These are phyloP conservation scores for Notothenia rossii DNA, from an alignment of 2,113 vertebrate species.

Conservation along the genomic window DNA sequence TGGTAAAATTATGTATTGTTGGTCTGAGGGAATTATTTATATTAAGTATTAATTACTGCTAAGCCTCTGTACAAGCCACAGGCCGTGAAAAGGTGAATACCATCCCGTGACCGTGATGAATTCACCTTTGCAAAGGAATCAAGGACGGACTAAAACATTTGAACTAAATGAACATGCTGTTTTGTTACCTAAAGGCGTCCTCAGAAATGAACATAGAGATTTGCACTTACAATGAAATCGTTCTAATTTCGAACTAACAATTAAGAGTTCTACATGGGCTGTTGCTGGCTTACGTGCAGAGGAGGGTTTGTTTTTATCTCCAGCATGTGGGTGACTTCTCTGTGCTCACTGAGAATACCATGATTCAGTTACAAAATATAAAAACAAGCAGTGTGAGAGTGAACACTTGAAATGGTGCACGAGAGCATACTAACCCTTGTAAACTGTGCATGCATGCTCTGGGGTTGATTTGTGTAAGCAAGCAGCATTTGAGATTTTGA, in stretches of 20 bases:
- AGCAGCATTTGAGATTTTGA: background rate
- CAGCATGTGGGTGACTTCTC: constrained; percentile 28
- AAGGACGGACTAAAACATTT: background rate
- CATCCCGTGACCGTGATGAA: background rate
- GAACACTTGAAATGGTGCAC: constrained; percentile 13
- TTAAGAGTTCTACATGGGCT: constrained; percentile 11
- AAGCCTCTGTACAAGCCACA: background rate
- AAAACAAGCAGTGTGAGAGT: constrained; percentile 2
- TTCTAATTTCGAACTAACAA: constrained; percentile 20
- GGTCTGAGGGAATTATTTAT: background rate
- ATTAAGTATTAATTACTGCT: background rate
- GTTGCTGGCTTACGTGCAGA: constrained; percentile 28
- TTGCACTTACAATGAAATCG: background rate
- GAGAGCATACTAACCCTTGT: background rate
- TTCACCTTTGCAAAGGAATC: background rate
- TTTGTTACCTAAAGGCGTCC: background rate
- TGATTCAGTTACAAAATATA: background rate
- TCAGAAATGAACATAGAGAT: background rate
- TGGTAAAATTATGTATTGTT: constrained; percentile 7
- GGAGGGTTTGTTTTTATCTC: constrained; percentile 42
- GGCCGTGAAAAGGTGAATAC: background rate
- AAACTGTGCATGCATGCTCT: constrained; percentile 5
- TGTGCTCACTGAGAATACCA: constrained; percentile 12
- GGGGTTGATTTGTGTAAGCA: background rate
- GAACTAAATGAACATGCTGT: background rate